Conservation (phyloP, 1,140 invertebrate genomes). For the Caenorhabditis latens region DNA sequence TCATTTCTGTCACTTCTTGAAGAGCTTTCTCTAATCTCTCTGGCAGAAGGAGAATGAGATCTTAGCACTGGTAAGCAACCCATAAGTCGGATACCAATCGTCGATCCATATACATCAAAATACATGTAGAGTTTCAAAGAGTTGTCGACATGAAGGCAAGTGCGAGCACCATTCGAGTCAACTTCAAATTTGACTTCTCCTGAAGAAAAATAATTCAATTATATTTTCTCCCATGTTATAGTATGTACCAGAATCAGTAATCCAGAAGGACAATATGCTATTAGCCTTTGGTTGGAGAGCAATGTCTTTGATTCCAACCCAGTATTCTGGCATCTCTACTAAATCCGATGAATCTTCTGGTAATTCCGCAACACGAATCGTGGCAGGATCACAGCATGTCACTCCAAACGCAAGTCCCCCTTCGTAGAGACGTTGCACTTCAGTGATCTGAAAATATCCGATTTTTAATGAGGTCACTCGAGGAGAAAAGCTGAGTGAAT, state of each 20-base stretch:
- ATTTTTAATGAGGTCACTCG: constrained; percentile 37
- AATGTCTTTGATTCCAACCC: constrained; percentile 94
- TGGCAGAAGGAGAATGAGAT: not conserved
- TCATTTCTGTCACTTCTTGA: constrained; percentile 27
- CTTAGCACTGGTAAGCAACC: constrained; percentile 73
- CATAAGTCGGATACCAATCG: constrained; percentile 86
- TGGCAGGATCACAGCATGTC: constrained; percentile 90
- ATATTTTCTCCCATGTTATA: not conserved
- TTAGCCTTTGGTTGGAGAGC: constrained; percentile 86
- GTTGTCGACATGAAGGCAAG: constrained; percentile 94
- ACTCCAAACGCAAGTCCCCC: constrained; percentile 90
- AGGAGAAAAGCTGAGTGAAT: not conserved
- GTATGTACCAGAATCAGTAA: constrained; percentile 83
- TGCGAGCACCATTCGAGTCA: constrained; percentile 86
- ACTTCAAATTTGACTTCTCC: constrained; percentile 90
- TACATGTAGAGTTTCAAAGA: constrained; percentile 91
- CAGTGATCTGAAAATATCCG: constrained; percentile 80
- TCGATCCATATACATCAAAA: constrained; percentile 94
- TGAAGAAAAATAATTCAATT: constrained; percentile 71
- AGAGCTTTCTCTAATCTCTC: not conserved
- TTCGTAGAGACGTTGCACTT: constrained; percentile 87
- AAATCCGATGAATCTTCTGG: constrained; percentile 93
- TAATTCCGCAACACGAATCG: constrained; percentile 84
- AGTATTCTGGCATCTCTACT: constrained; percentile 92
- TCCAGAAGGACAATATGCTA: constrained; percentile 90